These are phyloP conservation scores for Siderastrea siderea DNA, from an alignment of 92 coral and sea anemone species.

Conservation along the genomic window DNA sequence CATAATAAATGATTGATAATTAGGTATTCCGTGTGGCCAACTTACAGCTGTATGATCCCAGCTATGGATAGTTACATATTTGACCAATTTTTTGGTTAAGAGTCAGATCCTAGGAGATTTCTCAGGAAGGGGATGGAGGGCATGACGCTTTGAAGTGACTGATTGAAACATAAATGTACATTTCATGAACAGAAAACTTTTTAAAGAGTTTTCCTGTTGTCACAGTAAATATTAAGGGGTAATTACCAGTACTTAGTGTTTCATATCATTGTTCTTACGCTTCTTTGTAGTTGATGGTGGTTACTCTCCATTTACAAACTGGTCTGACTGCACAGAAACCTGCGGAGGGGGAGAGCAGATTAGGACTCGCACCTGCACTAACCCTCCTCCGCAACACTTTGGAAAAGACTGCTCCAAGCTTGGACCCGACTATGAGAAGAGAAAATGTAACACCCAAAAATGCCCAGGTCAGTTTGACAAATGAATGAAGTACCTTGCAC, in stretches of 20 bases:
- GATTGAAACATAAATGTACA: no score
- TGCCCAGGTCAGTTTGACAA: slow-evolving; percentile 80
- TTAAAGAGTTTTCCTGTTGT: no score
- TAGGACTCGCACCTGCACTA: slow-evolving; percentile 92
- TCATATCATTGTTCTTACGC: not conserved
- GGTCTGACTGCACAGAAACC: slow-evolving; percentile 95
- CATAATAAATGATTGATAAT: no score
- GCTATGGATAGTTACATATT: no score
- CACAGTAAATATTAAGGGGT: no score
- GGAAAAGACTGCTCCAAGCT: slow-evolving; percentile 88
- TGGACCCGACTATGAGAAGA: slow-evolving; percentile 87
- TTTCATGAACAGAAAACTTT: not conserved
- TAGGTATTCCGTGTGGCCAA: no score
- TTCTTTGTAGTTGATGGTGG: slow-evolving; percentile 91
- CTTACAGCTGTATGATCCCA: no score
- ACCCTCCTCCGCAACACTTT: slow-evolving; percentile 91
- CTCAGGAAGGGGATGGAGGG: no score
- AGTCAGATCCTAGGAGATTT: no score
- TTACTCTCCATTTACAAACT: slow-evolving; percentile 86
- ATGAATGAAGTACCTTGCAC: not conserved
- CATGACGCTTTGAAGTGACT: no score
- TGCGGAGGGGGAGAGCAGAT: slow-evolving; percentile 95
- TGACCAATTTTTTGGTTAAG: no score
- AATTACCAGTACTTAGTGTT: not conserved
- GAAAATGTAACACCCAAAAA: slow-evolving; percentile 88